Conservation (phyloP, 1,140 invertebrate species). For the Delia radicum region DNA sequence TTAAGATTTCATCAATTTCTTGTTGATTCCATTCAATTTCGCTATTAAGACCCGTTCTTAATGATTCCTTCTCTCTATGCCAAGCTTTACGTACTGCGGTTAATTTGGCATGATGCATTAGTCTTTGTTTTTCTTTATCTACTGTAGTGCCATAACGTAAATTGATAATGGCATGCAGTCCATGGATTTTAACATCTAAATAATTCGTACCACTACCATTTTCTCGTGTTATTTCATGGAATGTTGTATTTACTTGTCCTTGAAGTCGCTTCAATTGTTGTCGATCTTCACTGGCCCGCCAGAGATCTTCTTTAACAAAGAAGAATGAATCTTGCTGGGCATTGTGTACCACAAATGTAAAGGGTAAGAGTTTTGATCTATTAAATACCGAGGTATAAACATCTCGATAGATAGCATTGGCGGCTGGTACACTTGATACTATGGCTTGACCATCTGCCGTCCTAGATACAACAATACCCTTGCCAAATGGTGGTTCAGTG, state of each 20-base stretch:
- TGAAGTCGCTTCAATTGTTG: conserved; percentile 84
- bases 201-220: conserved; percentile 69
- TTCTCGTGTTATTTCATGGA: conserved; percentile 77
- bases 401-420: conserved; percentile 85
- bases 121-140: conserved; percentile 81
- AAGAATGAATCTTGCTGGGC: conserved; percentile 90
- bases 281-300: conserved; percentile 84
- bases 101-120: conserved; percentile 84
- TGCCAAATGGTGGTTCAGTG: conserved; percentile 85
- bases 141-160: conserved; percentile 85
- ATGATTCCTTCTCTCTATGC: conserved; percentile 82
- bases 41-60: conserved; percentile 74
- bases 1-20: conserved; percentile 85
- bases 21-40: conserved; percentile 72
- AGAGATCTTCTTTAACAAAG: conserved; percentile 90
- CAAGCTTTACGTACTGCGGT: conserved; percentile 87
- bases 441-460: conserved; percentile 76
- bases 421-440: conserved; percentile 81
- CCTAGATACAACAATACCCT: conserved; percentile 84
- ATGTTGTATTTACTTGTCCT: conserved; percentile 89
- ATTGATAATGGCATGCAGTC: conserved; percentile 78
- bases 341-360: conserved; percentile 86
- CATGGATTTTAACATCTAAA: conserved; percentile 84
- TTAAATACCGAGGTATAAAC: conserved; percentile 94
- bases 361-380: conserved; percentile 81